Percentiles rank a stretch among this genome's conserved stretches.
phyloP scores from a whole-genome alignment of 2,113 vertebrate species.

The Mohoua ochrocephala region DNA sequence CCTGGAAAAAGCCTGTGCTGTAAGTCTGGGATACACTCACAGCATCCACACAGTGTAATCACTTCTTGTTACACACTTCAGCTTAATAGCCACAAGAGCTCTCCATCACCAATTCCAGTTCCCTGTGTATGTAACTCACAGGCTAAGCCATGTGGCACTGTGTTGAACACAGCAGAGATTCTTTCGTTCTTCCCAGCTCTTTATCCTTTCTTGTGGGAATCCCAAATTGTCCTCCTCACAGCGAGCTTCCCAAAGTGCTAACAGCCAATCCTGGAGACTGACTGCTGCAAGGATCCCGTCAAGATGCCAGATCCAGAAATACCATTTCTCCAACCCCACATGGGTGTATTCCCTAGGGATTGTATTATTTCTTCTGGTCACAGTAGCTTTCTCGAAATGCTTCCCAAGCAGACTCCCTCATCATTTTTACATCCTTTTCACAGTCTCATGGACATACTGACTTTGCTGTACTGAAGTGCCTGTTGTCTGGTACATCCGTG shows the following conservation, averaged over 20 bases:
- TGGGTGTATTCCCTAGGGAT: not conserved
- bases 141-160: not conserved
- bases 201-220: not conserved
- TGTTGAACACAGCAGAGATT: not conserved
- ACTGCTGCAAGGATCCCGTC: not conserved
- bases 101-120: not conserved
- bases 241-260: not conserved
- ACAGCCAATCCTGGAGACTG: not conserved
- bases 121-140: not conserved
- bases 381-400: rapidly evolving
- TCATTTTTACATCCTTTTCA: not conserved
- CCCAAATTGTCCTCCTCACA: not conserved
- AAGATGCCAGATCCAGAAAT: not conserved
- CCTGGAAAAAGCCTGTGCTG: not conserved
- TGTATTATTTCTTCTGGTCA: not conserved
- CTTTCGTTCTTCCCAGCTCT: not conserved
- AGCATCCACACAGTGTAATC: not conserved
- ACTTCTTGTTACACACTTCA: not conserved
- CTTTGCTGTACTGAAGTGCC: not conserved
- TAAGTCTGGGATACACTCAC: not conserved
- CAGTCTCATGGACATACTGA: not conserved
- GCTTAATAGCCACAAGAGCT: not conserved
- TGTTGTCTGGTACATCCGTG: not conserved
- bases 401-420: not conserved
- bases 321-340: not conserved